These are phyloP conservation scores for Puntigrus tetrazona DNA, from an alignment of 2,113 vertebrate genomes.

Conservation along the genomic window DNA sequence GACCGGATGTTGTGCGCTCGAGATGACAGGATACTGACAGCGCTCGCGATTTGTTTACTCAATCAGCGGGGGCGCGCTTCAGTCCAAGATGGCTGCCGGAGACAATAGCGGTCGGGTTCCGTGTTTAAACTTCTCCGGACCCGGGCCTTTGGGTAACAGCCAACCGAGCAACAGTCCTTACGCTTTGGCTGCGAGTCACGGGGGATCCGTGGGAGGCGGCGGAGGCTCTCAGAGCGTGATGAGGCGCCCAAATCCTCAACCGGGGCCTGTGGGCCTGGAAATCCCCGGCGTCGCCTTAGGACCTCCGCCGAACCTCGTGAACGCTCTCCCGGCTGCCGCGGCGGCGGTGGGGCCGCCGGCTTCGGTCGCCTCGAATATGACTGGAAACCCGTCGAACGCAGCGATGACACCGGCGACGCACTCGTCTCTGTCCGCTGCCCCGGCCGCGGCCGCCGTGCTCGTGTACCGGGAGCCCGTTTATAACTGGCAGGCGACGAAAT, in stretches of 20 bases:
- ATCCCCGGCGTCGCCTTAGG: conserved; percentile 70
- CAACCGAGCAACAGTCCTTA: conserved; percentile 77
- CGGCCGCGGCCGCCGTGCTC: conserved; percentile 76
- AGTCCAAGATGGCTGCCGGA: conserved; percentile 86
- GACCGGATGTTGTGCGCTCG: not conserved
- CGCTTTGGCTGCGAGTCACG: conserved; percentile 74
- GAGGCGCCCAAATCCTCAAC: conserved; percentile 75
- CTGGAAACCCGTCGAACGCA: conserved; percentile 65
- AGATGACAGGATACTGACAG: not conserved
- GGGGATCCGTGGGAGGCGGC: conserved; percentile 64
- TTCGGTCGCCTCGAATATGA: conserved; percentile 73
- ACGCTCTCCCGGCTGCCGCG: conserved; percentile 70
- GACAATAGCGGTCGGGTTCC: conserved; percentile 82
- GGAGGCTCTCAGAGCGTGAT: conserved; percentile 66
- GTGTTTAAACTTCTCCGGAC: conserved; percentile 75
- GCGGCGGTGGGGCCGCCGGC: conserved; percentile 62
- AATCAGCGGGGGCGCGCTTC: conserved; percentile 16
- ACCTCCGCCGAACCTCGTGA: conserved; percentile 71
- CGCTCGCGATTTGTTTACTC: conserved; percentile 67
- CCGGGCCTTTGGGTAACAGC: conserved; percentile 76
- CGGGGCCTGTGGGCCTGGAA: conserved; percentile 75
- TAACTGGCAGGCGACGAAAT: conserved; percentile 96
- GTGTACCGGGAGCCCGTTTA: conserved; percentile 88
- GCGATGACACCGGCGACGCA: conserved; percentile 59
- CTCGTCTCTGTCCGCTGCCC: conserved; percentile 63